phyloP scores from a whole-genome alignment of 1,140 invertebrate genomes.

The Temnothorax curvispinosus region DNA sequence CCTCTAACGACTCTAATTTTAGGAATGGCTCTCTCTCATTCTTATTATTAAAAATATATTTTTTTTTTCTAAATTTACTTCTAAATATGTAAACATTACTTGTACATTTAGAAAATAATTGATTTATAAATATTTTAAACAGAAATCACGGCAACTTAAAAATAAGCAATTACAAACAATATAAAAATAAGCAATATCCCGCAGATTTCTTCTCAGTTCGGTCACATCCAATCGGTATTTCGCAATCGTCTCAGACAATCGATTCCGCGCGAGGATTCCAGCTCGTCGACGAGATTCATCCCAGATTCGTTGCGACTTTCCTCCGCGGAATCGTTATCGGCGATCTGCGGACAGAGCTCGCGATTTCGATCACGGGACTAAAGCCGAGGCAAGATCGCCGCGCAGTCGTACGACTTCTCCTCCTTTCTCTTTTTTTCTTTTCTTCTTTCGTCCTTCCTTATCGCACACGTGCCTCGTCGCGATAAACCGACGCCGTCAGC shows the following conservation, averaged over 20 bases:
- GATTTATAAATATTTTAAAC: not conserved
- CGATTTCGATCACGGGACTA: constrained; percentile 8
- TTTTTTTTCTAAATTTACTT: not conserved
- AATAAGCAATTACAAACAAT: not conserved
- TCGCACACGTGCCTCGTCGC: not conserved
- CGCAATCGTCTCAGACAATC: not conserved
- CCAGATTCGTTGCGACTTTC: not conserved
- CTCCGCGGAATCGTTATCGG: not conserved
- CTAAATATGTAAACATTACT: not conserved
- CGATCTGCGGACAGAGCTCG: not conserved
- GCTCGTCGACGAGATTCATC: not conserved
- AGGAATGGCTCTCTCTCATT: too few species aligned
- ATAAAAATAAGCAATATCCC: not conserved
- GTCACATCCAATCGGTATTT: not conserved
- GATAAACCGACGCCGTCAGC: constrained; percentile 17
- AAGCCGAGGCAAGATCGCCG: constrained; percentile 3
- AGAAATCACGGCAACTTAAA: not conserved
- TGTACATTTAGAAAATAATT: not conserved
- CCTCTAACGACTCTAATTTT: not conserved
- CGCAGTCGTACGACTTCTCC: not conserved
- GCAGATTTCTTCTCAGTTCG: not conserved
- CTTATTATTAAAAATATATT: not conserved
- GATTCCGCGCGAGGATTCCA: not conserved
- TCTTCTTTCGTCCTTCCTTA: not conserved
- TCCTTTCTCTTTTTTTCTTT: too few species aligned